These are phyloP conservation scores for Drosophila cognata DNA, from an alignment of 2,888 invertebrate species.

Conservation along the genomic window DNA sequence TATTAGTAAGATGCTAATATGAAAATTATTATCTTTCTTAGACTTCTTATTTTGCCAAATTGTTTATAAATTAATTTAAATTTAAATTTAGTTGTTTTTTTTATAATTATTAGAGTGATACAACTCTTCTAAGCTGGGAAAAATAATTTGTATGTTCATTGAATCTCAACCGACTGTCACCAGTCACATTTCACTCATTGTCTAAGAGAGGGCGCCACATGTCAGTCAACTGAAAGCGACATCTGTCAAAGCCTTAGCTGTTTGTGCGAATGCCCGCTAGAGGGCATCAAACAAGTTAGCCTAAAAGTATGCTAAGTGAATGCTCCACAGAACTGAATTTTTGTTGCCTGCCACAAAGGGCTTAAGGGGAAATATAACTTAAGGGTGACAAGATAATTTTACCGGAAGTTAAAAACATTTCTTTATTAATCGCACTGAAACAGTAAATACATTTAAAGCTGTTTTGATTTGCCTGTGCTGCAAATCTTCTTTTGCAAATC, in stretches of 20 bases:
- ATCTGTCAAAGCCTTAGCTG: conserved; percentile 50
- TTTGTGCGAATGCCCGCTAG: conserved; percentile 32
- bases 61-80: neutral
- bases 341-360: neutral
- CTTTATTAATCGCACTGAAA: neutral
- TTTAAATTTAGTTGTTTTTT: accelerated
- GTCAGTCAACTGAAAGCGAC: conserved; percentile 56
- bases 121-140: neutral
- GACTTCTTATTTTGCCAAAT: neutral
- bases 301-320: conserved; percentile 43
- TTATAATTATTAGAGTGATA: neutral
- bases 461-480: neutral
- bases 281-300: conserved; percentile 1
- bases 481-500: conserved; percentile 72
- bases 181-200: conserved; percentile 16
- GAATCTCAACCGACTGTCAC: conserved; percentile 4
- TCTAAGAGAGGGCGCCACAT: conserved; percentile 57
- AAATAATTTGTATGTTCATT: neutral
- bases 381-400: no score
- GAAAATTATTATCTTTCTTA: neutral
- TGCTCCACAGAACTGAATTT: accelerated
- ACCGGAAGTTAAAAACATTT: neutral
- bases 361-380: neutral
- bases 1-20: neutral
- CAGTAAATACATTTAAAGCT: conserved; percentile 53